Conservation (phyloP, 2,797 vertebrate species). For the Chromobotia macracanthus region DNA sequence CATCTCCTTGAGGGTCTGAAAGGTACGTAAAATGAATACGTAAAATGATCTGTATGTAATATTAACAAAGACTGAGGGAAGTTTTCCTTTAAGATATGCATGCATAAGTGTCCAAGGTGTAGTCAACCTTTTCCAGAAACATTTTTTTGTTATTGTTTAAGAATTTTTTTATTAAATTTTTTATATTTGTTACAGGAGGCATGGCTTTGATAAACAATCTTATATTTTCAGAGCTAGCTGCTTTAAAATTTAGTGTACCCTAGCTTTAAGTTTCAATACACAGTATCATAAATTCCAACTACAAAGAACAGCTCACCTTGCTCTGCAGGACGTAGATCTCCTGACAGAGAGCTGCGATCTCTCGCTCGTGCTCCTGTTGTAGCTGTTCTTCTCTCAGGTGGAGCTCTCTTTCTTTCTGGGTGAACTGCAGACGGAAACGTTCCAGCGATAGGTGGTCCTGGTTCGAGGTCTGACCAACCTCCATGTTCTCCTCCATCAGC, state of each 20-base stretch:
- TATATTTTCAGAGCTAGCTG: no score
- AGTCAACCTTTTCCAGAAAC: no score
- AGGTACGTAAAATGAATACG: background rate
- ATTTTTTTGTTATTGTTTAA: no score
- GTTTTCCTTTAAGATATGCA: no score
- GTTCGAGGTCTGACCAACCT: constrained; percentile 15
- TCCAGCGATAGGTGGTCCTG: constrained; percentile 64
- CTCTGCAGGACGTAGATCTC: constrained; percentile 88
- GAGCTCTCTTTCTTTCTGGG: constrained; percentile 77
- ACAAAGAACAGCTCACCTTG: constrained; percentile 77
- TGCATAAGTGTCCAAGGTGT: no score
- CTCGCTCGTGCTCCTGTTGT: constrained; percentile 74
- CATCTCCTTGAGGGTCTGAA: background rate
- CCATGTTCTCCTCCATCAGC: constrained; percentile 45
- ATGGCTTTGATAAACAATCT: no score
- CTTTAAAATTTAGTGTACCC: no score
- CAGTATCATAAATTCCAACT: background rate
- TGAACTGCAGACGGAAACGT: constrained; percentile 74
- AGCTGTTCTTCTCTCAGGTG: constrained; percentile 69
- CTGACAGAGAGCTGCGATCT: constrained; percentile 80
- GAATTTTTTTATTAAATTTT: no score
- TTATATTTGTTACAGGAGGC: no score
- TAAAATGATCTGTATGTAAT: background rate
- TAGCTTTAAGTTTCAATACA: no score
- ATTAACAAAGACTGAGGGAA: no score